phyloP scores from a whole-genome alignment of 1,140 invertebrate genomes.

The Drusus annulatus region DNA sequence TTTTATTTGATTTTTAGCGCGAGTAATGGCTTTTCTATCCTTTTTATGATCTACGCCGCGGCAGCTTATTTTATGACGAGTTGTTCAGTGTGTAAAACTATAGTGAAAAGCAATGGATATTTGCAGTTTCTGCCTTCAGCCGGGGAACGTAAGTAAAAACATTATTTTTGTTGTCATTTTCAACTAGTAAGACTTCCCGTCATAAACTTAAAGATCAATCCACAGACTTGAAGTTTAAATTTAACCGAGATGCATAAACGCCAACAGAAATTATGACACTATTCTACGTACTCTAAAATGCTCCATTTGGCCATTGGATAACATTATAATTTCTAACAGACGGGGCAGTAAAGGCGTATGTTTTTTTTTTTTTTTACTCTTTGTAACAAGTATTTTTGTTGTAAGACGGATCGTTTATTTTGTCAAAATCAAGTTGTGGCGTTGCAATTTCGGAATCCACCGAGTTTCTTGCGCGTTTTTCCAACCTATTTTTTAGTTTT shows the following conservation, averaged over 20 bases:
- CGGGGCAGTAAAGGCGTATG: slow-evolving; percentile 22
- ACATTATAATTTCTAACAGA: not conserved
- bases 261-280: not conserved
- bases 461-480: not conserved
- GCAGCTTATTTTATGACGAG: slow-evolving; percentile 43
- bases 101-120: slow-evolving; percentile 40
- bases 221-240: slow-evolving; percentile 11
- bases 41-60: slow-evolving; percentile 50
- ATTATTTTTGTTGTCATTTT: slow-evolving; percentile 47
- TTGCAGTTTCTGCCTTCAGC: slow-evolving; percentile 51
- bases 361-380: slow-evolving; percentile 36
- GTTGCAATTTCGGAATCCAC: not conserved
- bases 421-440: not conserved
- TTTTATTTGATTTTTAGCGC: slow-evolving; percentile 54
- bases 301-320: not conserved
- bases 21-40: slow-evolving; percentile 47
- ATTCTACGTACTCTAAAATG: slow-evolving; percentile 6
- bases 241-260: slow-evolving; percentile 6
- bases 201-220: slow-evolving; percentile 20
- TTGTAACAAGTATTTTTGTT: slow-evolving; percentile 26
- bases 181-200: slow-evolving; percentile 42
- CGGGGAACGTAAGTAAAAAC: slow-evolving; percentile 48
- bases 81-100: slow-evolving; percentile 38
- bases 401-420: slow-evolving; percentile 23
- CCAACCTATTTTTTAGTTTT: slow-evolving; percentile 15